Conservation (phyloP, 2,888 invertebrate species). For the Orthonevra nobilis region DNA sequence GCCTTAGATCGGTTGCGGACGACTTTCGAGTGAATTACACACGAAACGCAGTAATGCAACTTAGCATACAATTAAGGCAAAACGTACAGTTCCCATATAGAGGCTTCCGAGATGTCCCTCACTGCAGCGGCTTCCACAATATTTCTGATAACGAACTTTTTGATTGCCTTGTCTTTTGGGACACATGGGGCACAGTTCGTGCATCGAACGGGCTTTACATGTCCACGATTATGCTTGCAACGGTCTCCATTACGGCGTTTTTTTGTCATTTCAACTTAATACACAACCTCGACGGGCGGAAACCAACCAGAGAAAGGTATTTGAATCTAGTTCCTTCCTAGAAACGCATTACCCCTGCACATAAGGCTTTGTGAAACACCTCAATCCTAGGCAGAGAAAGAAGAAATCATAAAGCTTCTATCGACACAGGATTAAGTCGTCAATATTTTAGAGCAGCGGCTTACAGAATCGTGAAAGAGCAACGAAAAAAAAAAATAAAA, state of each 20-base stretch:
- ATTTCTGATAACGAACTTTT: constrained; percentile 99
- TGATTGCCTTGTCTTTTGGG: constrained; percentile 99
- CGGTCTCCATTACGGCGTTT: constrained; percentile 99
- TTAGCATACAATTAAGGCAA: constrained; percentile 99
- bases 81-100: constrained; percentile 96
- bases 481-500: too few relatives aligned
- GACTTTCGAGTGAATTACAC: constrained; percentile 99
- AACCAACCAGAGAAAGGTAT: constrained; percentile 16
- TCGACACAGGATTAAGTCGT: too few relatives aligned
- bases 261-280: constrained; percentile 89
- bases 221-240: constrained; percentile 99
- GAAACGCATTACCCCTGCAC: too few relatives aligned
- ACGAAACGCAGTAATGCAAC: constrained; percentile 99
- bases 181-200: constrained; percentile 99
- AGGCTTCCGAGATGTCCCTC: constrained; percentile 98
- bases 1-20: constrained; percentile 99
- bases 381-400: too few relatives aligned
- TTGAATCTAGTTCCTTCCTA: too few relatives aligned
- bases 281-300: neutral
- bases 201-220: constrained; percentile 98
- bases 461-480: too few relatives aligned
- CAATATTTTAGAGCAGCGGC: too few relatives aligned
- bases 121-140: constrained; percentile 99
- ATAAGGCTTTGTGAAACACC: too few relatives aligned
- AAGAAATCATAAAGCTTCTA: too few relatives aligned